These are phyloP conservation scores for Panthera tigris DNA, from an alignment of 2,113 vertebrate genomes.

Conservation along the genomic window DNA sequence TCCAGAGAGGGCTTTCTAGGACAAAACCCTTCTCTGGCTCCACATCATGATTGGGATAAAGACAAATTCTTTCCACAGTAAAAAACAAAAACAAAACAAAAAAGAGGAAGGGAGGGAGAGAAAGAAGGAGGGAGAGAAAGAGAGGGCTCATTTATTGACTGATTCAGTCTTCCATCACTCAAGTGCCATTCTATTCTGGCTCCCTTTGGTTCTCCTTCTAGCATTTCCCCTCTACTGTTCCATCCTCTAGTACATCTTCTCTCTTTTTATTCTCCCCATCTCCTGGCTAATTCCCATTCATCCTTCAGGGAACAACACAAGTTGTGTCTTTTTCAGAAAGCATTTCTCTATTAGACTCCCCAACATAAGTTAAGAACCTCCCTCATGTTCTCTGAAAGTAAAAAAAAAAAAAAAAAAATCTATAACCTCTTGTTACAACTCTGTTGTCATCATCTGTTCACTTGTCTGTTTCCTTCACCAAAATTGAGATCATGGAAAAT, in stretches of 20 bases:
- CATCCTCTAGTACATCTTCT: not conserved
- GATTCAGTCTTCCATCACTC: not conserved
- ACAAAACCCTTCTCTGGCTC: not conserved
- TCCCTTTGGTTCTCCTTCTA: not conserved
- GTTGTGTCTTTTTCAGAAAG: slow-evolving; percentile 3
- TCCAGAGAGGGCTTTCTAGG: not conserved
- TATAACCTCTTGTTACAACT: not conserved
- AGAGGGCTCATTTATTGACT: not conserved
- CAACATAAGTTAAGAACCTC: not conserved
- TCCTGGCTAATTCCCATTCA: not conserved
- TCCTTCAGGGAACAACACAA: not conserved
- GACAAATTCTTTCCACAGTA: not conserved
- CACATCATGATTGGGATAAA: not conserved
- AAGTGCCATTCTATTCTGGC: not conserved
- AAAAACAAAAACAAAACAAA: not conserved
- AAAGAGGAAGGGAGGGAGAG: not conserved
- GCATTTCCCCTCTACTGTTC: not conserved
- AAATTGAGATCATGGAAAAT: not conserved
- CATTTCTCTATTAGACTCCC: not conserved
- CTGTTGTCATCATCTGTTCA: not conserved
- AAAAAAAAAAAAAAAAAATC: not conserved
- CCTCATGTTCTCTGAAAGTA: not conserved
- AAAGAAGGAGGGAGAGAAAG: too few relatives aligned
- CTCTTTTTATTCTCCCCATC: not conserved
- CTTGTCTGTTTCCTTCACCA: not conserved